phyloP scores from a whole-genome alignment of 2,888 invertebrate species.

The Idaea biselata region DNA sequence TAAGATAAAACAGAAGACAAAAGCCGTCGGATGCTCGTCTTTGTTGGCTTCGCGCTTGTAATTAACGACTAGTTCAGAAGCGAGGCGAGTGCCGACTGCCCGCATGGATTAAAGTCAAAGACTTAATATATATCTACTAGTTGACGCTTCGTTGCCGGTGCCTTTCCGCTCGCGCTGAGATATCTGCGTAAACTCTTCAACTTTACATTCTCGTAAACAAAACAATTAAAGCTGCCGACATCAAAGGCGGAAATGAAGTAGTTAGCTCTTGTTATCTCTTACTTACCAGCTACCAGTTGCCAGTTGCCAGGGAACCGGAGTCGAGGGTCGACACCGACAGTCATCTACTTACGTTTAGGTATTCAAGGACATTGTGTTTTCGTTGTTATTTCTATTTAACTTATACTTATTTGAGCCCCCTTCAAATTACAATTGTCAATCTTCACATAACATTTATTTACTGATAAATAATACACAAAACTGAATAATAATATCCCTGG shows the following conservation, averaged over 20 bases:
- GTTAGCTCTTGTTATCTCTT: neutral
- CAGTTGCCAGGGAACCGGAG: too few relatives aligned
- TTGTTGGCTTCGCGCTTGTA: conserved; percentile 57
- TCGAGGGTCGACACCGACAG: neutral
- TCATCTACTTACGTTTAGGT: neutral
- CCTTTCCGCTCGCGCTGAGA: conserved; percentile 10
- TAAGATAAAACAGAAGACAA: conserved; percentile 76
- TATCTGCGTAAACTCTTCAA: conserved; percentile 26
- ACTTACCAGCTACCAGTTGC: neutral
- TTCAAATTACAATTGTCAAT: too few relatives aligned
- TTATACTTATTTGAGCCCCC: too few relatives aligned
- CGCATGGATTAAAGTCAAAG: conserved; percentile 41
- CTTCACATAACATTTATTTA: too few relatives aligned
- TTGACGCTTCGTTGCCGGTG: conserved; percentile 18
- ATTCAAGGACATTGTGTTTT: too few relatives aligned
- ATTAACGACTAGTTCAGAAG: conserved; percentile 54
- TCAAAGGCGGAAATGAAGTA: neutral
- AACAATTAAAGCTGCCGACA: conserved; percentile 2
- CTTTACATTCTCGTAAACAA: conserved; percentile 27
- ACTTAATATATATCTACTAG: conserved; percentile 13
- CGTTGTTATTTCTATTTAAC: too few relatives aligned
- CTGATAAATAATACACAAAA: too few relatives aligned
- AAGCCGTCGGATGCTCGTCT: conserved; percentile 54
- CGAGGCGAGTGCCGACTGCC: conserved; percentile 32
- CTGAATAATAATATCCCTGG: too few relatives aligned